Evolutionary conservation across 2,888 invertebrate genomes (phyloP).

Genomic region (Tenthredo mesomela): DNA sequence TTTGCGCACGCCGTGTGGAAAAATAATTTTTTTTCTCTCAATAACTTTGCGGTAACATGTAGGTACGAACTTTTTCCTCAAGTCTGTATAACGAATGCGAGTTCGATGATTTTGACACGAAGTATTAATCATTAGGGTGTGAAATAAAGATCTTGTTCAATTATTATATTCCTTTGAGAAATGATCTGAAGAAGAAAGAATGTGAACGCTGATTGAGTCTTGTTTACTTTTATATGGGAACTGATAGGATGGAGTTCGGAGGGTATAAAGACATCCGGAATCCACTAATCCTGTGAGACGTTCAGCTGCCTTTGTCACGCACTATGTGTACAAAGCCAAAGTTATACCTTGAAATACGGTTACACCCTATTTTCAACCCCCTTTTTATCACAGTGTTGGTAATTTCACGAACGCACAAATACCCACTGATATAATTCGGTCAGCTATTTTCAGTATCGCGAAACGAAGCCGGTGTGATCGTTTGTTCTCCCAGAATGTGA

Average conservation of each 20-base stretch:
- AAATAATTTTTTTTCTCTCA: too few species aligned
- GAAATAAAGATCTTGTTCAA: background rate
- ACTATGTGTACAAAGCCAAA: background rate
- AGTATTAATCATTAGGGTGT: background rate
- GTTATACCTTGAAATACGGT: background rate
- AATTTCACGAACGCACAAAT: background rate
- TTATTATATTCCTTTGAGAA: background rate
- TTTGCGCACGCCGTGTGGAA: too few species aligned
- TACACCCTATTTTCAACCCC: background rate
- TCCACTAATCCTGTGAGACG: conserved; percentile 23
- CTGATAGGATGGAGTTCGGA: conserved; percentile 5
- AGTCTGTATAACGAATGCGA: background rate
- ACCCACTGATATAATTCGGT: background rate
- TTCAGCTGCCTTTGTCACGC: conserved; percentile 32
- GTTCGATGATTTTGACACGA: background rate
- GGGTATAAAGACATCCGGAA: conserved; percentile 2
- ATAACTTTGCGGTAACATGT: too few species aligned
- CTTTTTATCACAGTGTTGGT: background rate
- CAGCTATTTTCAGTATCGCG: conserved; percentile 26
- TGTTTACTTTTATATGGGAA: conserved; percentile 11
- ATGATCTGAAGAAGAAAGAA: background rate
- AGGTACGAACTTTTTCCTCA: too few species aligned
- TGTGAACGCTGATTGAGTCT: conserved; percentile 8
- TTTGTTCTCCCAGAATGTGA: conserved; percentile 2
- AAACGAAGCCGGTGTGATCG: background rate